Base-by-base conservation (phyloP, 2,797 vertebrate species). In the Aselliscus stoliczkanus region DNA sequence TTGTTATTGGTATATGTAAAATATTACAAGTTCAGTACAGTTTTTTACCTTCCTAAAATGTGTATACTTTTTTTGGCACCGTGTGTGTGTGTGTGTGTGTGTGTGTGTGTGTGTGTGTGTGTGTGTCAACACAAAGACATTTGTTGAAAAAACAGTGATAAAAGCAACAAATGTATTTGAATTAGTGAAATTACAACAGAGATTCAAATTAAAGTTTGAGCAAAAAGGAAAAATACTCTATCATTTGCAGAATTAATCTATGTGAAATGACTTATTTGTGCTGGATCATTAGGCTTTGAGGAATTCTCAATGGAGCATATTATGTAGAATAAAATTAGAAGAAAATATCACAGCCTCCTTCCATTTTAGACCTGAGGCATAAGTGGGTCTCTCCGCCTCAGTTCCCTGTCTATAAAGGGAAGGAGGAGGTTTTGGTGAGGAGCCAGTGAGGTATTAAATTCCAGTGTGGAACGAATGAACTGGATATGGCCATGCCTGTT, bases 281-380 rank as follows among this genome's bases (percentile, higher is more conserved):
- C 65, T 27, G 65, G 75, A 69, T 90, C 97, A 96, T 88, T 56
- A 97, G 54, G 20, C 77, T 29, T 84, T n/a, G 15, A 93, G 37
- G 29, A 90, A 94, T 96, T 96, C 93, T 95, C 92, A 79, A 5
- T 79, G 70, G 73, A 88, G 65, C 29, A 31, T 70, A 92, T 88
- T 93, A 37, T 94, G 31, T 80, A 73, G 79, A 93, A 76, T 94
- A 67, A 96, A 97, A 89, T 84, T 94, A 81, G 58, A 90, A 77
- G 88, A 72, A 97, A 97, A 88, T 79, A 29, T 0, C 58, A 31
- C 72, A 70, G 4, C 42, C 39, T 80, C 84, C 0, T 69, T 69
- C 10, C 73, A 56, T 76, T 95, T 70, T 90, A 42, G 9, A 56
- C 20, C 70, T 23, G 34, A 42, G n/a, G 29, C 39, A 50, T 5